These are phyloP conservation scores for Torymus tubicola DNA, from an alignment of 2,888 invertebrate species.

Conservation along the genomic window DNA sequence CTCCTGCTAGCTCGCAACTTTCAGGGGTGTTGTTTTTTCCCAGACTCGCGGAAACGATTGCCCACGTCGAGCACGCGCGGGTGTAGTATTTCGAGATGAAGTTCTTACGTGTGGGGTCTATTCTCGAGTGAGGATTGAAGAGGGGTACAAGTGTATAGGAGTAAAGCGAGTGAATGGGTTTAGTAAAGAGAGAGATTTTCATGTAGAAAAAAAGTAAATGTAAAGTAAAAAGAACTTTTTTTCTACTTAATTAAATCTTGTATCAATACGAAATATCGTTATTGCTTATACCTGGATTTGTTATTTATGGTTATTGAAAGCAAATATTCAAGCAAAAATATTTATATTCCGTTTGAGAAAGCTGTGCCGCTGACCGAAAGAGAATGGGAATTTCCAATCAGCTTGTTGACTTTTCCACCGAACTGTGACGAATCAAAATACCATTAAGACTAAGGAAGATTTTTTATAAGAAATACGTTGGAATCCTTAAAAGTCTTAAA, in stretches of 20 bases:
- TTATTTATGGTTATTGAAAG: no score
- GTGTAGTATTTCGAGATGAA: constrained; percentile 46
- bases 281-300: no score
- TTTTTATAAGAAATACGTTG: no score
- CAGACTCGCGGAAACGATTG: constrained; percentile 41
- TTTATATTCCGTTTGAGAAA: not conserved
- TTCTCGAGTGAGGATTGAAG: constrained; percentile 33
- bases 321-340: not conserved
- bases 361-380: not conserved
- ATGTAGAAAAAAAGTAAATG: no score
- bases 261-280: no score
- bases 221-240: no score
- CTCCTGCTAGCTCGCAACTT: not conserved
- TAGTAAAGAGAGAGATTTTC: not conserved
- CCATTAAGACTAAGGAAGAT: no score
- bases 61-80: constrained; percentile 5
- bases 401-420: no score
- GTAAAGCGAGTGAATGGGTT: constrained; percentile 8
- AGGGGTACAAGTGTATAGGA: constrained; percentile 2
- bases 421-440: no score
- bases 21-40: constrained; percentile 31
- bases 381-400: no score
- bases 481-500: no score
- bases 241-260: no score
- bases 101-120: constrained; percentile 39